Evolutionary conservation across 2,888 invertebrate species (phyloP).

Genomic region (Blomia tropicalis): DNA sequence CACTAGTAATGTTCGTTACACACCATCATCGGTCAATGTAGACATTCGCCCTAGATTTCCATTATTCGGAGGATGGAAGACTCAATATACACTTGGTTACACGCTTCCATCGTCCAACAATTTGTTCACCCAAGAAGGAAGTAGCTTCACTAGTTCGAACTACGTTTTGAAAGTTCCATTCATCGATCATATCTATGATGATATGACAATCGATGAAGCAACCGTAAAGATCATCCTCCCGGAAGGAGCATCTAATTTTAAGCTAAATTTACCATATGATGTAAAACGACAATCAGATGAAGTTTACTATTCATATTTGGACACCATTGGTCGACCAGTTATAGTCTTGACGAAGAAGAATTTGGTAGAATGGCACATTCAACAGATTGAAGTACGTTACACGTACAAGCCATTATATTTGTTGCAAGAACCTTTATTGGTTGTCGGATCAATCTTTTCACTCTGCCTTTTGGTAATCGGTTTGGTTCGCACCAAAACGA

Average conservation of each 20-base stretch:
- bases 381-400: slow-evolving; percentile 77
- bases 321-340: slow-evolving; percentile 80
- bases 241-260: slow-evolving; percentile 63
- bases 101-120: slow-evolving; percentile 95
- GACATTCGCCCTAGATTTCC: slow-evolving; percentile 94
- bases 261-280: slow-evolving; percentile 61
- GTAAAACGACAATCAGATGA: slow-evolving; percentile 57
- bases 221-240: slow-evolving; percentile 78
- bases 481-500: slow-evolving; percentile 56
- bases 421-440: slow-evolving; percentile 79
- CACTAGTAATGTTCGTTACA: slow-evolving; percentile 73
- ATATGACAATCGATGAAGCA: slow-evolving; percentile 81
- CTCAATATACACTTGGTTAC: slow-evolving; percentile 87
- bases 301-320: slow-evolving; percentile 79
- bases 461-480: slow-evolving; percentile 80
- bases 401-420: slow-evolving; percentile 66
- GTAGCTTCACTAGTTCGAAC: slow-evolving; percentile 43
- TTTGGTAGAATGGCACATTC: slow-evolving; percentile 87
- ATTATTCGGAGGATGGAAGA: slow-evolving; percentile 96
- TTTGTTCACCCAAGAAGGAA: slow-evolving; percentile 46
- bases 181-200: slow-evolving; percentile 91
- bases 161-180: slow-evolving; percentile 78
- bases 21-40: slow-evolving; percentile 81
- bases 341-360: slow-evolving; percentile 62
- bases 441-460: slow-evolving; percentile 69